Percentiles rank a stretch among this genome's conserved stretches.
Evolutionary conservation across 1,140 invertebrate genomes (phyloP).

Genomic region (Platyura marginata): DNA sequence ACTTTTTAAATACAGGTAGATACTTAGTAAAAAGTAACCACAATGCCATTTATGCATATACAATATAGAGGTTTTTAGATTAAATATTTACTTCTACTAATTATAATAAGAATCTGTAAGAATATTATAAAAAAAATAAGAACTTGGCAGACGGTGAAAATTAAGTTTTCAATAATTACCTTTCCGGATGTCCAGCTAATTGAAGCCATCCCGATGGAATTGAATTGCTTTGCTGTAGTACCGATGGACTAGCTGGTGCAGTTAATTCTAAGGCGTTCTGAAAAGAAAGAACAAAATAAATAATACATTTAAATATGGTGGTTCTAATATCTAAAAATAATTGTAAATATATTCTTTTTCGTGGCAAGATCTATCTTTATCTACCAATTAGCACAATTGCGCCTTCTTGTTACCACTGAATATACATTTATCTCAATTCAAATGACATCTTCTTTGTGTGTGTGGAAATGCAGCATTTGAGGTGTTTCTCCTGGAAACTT

Average conservation of each 20-base stretch:
- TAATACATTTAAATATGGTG: no score
- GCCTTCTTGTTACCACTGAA: no score
- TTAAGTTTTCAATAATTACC: conserved; percentile 9
- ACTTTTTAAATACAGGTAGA: background rate
- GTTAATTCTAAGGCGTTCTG: conserved; percentile 86
- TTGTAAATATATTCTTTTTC: no score
- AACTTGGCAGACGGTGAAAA: background rate
- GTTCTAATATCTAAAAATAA: no score
- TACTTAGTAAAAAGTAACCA: background rate
- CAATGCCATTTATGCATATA: background rate
- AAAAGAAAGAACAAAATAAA: conserved; percentile 26
- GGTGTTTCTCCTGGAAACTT: no score
- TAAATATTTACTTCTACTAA: background rate
- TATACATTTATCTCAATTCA: no score
- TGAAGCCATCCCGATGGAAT: conserved; percentile 72
- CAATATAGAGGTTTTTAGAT: background rate
- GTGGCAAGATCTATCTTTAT: no score
- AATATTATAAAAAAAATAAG: background rate
- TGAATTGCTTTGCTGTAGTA: conserved; percentile 34
- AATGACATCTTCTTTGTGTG: no score
- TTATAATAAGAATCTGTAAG: background rate
- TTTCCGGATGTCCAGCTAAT: conserved; percentile 77
- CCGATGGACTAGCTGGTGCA: conserved; percentile 72
- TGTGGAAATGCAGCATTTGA: no score
- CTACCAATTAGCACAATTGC: no score